Conservation (phyloP, 2,888 invertebrate species). For the Anaspis maculata region DNA sequence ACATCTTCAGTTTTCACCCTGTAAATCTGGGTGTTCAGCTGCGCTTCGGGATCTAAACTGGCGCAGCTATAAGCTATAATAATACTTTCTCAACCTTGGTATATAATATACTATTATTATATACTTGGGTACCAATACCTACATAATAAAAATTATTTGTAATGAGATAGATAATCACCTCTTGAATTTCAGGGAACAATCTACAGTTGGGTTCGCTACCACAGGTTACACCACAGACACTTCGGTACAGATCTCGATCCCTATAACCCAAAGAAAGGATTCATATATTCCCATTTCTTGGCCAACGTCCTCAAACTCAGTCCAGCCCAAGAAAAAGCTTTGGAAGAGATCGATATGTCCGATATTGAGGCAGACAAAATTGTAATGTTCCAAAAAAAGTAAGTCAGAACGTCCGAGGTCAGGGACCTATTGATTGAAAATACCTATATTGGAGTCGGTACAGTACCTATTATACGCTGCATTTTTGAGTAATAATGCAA, state of each 20-base stretch:
- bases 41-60: no score
- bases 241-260: slow-evolving; percentile 74
- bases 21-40: no score
- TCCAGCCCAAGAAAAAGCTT: slow-evolving; percentile 54
- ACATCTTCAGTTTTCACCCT: no score
- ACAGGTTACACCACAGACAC: slow-evolving; percentile 73
- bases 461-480: no score
- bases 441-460: no score
- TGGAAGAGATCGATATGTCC: slow-evolving; percentile 63
- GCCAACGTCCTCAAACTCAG: slow-evolving; percentile 60
- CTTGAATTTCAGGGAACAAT: slow-evolving; percentile 58
- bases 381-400: slow-evolving; percentile 77
- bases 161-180: no score
- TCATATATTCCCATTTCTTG: slow-evolving; percentile 71
- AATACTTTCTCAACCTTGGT: no score
- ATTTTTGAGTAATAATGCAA: no score
- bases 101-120: no score
- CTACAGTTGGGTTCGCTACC: slow-evolving; percentile 75
- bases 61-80: no score
- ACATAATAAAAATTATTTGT: no score
- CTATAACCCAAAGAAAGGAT: slow-evolving; percentile 69
- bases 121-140: no score
- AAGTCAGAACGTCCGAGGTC: slow-evolving; percentile 17
- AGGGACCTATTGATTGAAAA: slow-evolving; percentile 1
- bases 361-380: slow-evolving; percentile 71